These are phyloP conservation scores for Carassius carassius DNA, from an alignment of 2,113 vertebrate genomes.

Conservation along the genomic window DNA sequence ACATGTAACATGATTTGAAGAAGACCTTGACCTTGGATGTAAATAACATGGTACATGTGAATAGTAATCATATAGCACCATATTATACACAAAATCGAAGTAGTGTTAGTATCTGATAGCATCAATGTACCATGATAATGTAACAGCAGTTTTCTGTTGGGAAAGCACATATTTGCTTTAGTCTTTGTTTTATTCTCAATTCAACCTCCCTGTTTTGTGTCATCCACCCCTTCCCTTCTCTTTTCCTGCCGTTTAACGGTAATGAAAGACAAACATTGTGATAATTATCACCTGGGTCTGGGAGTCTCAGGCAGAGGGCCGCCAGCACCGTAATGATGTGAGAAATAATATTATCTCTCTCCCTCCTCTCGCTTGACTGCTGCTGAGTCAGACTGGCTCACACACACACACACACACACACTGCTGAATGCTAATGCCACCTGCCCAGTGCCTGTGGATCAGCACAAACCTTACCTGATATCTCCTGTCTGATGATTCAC, in stretches of 20 bases:
- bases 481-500: neutral
- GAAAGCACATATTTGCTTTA: slow-evolving; percentile 12
- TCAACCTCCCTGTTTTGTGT: neutral
- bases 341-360: slow-evolving; percentile 79
- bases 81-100: neutral
- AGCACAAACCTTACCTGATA: neutral
- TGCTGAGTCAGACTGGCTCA: slow-evolving; percentile 72
- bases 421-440: neutral
- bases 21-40: neutral
- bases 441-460: neutral
- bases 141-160: neutral
- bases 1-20: neutral
- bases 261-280: slow-evolving; percentile 79
- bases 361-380: slow-evolving; percentile 62
- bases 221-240: neutral
- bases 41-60: neutral
- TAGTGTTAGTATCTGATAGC: neutral
- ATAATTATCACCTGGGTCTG: slow-evolving; percentile 70
- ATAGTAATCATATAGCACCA: neutral
- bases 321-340: slow-evolving; percentile 68
- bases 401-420: slow-evolving; percentile 6
- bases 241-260: slow-evolving; percentile 63
- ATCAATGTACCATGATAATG: neutral
- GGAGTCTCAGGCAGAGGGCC: slow-evolving; percentile 60
- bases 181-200: slow-evolving; percentile 38